These are phyloP conservation scores for Carcina quercana DNA, from an alignment of 2,888 invertebrate species.

Conservation along the genomic window DNA sequence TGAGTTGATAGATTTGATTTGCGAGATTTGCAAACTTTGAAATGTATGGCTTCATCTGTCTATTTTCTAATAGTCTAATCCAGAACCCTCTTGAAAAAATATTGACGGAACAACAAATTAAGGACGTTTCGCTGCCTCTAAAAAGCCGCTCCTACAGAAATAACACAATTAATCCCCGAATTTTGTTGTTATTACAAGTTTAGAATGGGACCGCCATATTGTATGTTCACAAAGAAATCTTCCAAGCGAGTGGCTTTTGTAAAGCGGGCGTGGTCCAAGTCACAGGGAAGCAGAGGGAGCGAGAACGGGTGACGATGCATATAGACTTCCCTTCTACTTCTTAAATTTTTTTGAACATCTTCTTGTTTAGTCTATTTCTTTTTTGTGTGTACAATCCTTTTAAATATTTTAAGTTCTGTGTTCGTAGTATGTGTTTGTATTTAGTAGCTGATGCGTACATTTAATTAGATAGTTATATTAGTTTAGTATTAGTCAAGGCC, in stretches of 20 bases:
- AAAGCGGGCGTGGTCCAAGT: constrained; percentile 24
- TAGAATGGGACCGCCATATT: constrained; percentile 43
- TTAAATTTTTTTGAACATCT: background rate
- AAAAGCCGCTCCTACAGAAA: constrained; percentile 48
- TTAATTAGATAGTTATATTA: too few species aligned
- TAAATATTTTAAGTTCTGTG: background rate
- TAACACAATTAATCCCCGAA: constrained; percentile 56
- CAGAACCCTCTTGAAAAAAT: constrained; percentile 22
- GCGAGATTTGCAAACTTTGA: too few species aligned
- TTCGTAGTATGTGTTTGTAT: too few species aligned
- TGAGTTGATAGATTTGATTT: too few species aligned
- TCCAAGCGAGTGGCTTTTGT: constrained; percentile 46
- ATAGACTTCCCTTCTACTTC: background rate
- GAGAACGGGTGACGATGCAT: constrained; percentile 14
- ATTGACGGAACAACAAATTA: constrained; percentile 49
- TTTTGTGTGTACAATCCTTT: background rate
- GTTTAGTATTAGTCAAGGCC: too few species aligned
- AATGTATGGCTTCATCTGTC: too few species aligned
- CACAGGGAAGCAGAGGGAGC: background rate
- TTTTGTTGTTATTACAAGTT: constrained; percentile 57
- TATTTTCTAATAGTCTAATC: too few species aligned
- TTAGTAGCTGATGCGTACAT: too few species aligned
- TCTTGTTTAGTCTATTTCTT: background rate
- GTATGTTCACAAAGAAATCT: constrained; percentile 47
- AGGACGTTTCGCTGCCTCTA: constrained; percentile 31